These are phyloP conservation scores for Peromyscus aztecus DNA, from an alignment of 2,797 vertebrate genomes.

Conservation along the genomic window DNA sequence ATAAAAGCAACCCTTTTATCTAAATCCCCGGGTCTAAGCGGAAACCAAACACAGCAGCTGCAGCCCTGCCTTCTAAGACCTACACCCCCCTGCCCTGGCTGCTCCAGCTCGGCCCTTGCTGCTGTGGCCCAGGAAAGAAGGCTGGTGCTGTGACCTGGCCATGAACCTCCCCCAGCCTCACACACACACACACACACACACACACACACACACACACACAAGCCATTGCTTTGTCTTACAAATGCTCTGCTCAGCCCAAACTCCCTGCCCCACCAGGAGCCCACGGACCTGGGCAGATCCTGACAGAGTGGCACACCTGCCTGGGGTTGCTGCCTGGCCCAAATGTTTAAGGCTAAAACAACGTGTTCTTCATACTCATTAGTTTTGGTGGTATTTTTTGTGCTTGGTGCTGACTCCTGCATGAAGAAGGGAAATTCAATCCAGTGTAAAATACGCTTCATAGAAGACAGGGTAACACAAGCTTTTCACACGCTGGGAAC, in stretches of 20 bases:
- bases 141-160: conserved; percentile 84
- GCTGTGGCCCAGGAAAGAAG: conserved; percentile 69
- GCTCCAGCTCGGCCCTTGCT: conserved; percentile 40
- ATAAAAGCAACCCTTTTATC: conserved; percentile 84
- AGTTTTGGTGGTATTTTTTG: neutral
- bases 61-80: conserved; percentile 62
- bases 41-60: conserved; percentile 85
- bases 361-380: conserved; percentile 64
- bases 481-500: conserved; percentile 80
- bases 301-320: conserved; percentile 74
- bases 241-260: neutral
- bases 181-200: conserved; percentile 80
- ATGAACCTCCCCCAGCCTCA: conserved; percentile 82
- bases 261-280: neutral
- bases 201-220: conserved; percentile 81
- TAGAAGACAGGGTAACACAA: conserved; percentile 74
- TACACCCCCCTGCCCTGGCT: conserved; percentile 26
- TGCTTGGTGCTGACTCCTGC: conserved; percentile 53
- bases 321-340: conserved; percentile 69
- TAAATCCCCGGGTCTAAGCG: conserved; percentile 84
- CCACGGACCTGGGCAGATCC: neutral
- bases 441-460: conserved; percentile 77
- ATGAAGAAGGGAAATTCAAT: conserved; percentile 79
- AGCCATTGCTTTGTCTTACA: conserved; percentile 84
- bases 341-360: conserved; percentile 60